Evolutionary conservation across 2,797 vertebrate genomes (phyloP), one percentile per base, ranked within the genome.

Genomic region (Hoplostethus mediterraneus): DNA sequence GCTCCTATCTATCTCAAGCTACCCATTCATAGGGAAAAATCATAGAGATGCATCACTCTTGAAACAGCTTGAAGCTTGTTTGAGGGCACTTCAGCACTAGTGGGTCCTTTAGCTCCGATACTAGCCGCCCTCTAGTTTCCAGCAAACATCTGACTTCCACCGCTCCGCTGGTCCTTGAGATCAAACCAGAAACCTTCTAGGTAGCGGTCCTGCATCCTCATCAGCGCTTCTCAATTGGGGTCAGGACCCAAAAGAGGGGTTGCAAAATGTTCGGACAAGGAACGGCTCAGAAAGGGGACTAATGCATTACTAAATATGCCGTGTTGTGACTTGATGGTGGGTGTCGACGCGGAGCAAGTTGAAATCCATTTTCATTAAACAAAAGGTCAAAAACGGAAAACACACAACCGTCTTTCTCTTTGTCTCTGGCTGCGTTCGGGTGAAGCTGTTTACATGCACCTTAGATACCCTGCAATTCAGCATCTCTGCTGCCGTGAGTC

Each of bases 361-460:
- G 33, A 63, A 56, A 53, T 28, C 49, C 42, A 13, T 21, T 14
- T 49, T 62, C n/a, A 45, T 21, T 6, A 36, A 44, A 63, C 6
- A 33, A 42, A 42, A 42, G 1, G 9, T 42, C 9, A 42, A 10
- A 42, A 10, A 42, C 9, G 12, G 10, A 3, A 42, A 42, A 42
- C 12, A 10, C 40, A 42, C 9, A 11, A 10, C 40, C 10, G 3
- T 42, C 40, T 11, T 10, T 2, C 40, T 42, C 9, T 42, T 10
- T 42, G 8, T 42, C 40, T 10, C 40, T 11, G 40, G 7, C 11
- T 25, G 4, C 3, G 5, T 71, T 68, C 42, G 48, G 56, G 60
- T 79, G 58, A 17, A 77, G 62, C 66, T 42, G 40, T 70, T 84
- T 57, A 53, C 17, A 57, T 30, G 13, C 65, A 75, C 36, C 36